phyloP scores from a whole-genome alignment of 2,113 vertebrate species.

The Calidris pugnax region DNA sequence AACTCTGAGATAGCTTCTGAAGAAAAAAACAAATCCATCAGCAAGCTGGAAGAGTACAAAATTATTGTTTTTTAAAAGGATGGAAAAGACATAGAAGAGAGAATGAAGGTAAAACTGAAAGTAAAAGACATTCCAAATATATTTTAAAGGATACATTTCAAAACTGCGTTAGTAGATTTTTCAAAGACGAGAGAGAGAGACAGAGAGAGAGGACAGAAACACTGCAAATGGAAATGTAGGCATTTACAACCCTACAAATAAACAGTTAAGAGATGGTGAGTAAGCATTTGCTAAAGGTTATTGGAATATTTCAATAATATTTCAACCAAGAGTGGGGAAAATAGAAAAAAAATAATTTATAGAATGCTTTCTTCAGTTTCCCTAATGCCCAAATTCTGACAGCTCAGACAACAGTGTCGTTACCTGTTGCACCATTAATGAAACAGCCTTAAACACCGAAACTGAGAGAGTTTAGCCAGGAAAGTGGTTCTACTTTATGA shows the following conservation, averaged over 20 bases:
- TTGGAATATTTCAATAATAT: background rate
- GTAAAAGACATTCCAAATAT: background rate
- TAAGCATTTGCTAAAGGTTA: background rate
- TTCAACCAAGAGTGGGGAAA: background rate
- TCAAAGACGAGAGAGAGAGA: background rate
- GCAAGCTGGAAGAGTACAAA: background rate
- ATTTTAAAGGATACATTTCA: background rate
- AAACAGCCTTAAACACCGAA: background rate
- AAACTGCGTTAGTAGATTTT: background rate
- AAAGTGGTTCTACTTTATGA: background rate
- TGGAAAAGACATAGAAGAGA: background rate
- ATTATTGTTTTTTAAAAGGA: background rate
- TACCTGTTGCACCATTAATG: background rate
- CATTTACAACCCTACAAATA: background rate
- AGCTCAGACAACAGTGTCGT: background rate
- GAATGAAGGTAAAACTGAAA: background rate
- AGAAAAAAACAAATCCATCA: constrained; percentile 32
- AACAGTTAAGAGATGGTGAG: background rate
- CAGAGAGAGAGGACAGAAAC: background rate
- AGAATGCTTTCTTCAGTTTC: background rate
- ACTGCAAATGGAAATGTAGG: background rate
- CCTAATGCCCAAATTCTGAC: background rate
- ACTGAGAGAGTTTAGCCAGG: background rate
- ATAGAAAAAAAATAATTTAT: background rate
- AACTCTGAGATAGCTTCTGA: background rate